phyloP scores from a whole-genome alignment of 2,888 invertebrate genomes.

The Dynastes tityus region DNA sequence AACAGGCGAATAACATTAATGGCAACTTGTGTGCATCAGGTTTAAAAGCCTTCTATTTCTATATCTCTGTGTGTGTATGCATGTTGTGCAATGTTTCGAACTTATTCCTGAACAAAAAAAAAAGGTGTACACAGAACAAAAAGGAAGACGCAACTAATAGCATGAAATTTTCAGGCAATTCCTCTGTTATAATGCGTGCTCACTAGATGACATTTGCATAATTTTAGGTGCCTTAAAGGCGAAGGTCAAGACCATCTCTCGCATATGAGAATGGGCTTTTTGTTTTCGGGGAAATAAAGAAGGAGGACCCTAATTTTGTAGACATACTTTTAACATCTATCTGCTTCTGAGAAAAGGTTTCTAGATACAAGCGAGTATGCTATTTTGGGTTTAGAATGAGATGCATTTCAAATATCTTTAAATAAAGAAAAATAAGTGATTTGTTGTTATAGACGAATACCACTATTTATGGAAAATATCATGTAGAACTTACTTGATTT shows the following conservation, averaged over 20 bases:
- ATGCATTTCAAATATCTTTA: no score
- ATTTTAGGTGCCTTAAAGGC: constrained; percentile 27
- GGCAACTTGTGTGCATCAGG: background rate
- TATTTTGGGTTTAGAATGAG: no score
- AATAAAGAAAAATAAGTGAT: no score
- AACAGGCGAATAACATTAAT: constrained; percentile 25
- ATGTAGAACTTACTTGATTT: no score
- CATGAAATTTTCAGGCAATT: constrained; percentile 44
- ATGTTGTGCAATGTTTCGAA: background rate
- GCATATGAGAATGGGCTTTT: constrained; percentile 6
- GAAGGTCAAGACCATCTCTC: constrained; percentile 13
- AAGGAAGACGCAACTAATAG: background rate
- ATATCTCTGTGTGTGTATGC: background rate
- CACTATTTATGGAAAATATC: no score
- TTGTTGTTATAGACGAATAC: no score
- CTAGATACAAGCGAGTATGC: background rate
- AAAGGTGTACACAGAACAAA: constrained; percentile 9
- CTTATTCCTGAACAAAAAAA: constrained; percentile 24
- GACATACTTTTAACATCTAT: constrained; percentile 10
- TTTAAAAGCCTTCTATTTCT: constrained; percentile 6
- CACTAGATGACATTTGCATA: constrained; percentile 38
- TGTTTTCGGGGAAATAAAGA: constrained; percentile 13
- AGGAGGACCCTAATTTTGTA: background rate
- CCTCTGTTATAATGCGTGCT: constrained; percentile 32
- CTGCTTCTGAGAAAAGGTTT: constrained; percentile 1